phyloP scores from a whole-genome alignment of 1,140 invertebrate genomes.

The Latrodectus geometricus region DNA sequence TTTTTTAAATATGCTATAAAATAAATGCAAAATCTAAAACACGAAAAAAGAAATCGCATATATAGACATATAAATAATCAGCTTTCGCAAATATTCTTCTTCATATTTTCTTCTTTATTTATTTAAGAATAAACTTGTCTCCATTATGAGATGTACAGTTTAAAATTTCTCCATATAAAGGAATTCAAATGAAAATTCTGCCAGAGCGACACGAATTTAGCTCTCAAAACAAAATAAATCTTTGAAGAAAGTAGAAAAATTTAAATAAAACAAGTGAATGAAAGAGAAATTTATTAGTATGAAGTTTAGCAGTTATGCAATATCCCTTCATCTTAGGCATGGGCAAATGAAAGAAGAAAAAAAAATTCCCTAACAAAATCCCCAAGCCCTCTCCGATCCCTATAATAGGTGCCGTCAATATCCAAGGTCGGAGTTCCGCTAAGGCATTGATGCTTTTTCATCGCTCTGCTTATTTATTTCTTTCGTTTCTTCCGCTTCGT shows the following conservation, averaged over 20 bases:
- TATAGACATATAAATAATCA: no score
- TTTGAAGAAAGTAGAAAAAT: neutral
- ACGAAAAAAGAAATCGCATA: no score
- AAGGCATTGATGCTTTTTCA: neutral
- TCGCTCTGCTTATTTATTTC: neutral
- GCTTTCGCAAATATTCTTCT: no score
- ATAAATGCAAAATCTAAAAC: no score
- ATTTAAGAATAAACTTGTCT: no score
- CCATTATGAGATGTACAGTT: no score
- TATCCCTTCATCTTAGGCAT: neutral
- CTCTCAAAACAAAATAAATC: no score
- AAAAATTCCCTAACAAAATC: constrained; percentile 2
- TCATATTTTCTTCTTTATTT: no score
- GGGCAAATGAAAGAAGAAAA: neutral
- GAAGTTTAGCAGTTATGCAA: neutral
- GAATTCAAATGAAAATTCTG: no score
- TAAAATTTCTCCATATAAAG: no score
- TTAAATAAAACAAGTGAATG: neutral
- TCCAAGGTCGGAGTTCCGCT: neutral
- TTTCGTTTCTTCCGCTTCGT: constrained; percentile 1
- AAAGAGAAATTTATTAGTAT: constrained; percentile 4
- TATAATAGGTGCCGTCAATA: neutral
- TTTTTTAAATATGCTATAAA: no score
- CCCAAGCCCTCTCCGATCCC: neutral
- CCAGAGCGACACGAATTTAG: no score